These are phyloP conservation scores for Clupea harengus DNA, from an alignment of 2,113 vertebrate genomes.

Conservation along the genomic window DNA sequence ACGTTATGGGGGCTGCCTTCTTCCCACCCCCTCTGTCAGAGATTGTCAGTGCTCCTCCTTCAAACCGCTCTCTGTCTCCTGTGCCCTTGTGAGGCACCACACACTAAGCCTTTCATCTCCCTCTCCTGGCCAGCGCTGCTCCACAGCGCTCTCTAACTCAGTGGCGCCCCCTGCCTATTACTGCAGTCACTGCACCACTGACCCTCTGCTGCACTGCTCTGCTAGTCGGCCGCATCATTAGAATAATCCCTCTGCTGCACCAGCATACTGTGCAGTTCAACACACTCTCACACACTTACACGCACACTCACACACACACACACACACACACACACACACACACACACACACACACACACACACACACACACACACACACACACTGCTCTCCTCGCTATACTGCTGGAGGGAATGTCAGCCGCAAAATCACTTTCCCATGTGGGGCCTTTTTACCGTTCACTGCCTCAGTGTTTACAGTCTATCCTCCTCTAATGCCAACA, in stretches of 20 bases:
- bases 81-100: conserved; percentile 1
- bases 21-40: not conserved
- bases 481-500: not conserved
- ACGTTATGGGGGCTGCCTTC: not conserved
- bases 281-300: not conserved
- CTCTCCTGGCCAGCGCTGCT: not conserved
- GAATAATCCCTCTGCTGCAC: not conserved
- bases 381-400: not conserved
- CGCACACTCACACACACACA: not conserved
- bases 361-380: conserved; percentile 6
- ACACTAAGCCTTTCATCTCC: not conserved
- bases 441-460: not conserved
- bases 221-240: not conserved
- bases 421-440: not conserved
- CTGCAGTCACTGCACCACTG: not conserved
- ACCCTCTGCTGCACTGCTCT: conserved; percentile 15
- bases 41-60: not conserved
- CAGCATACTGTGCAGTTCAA: not conserved
- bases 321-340: not conserved
- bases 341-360: not conserved
- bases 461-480: not conserved
- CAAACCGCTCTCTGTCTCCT: not conserved
- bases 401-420: not conserved
- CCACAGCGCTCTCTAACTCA: not conserved
- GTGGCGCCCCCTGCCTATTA: not conserved